phyloP scores from a whole-genome alignment of 2,797 vertebrate species.

The Schizothorax lantsangensis region DNA sequence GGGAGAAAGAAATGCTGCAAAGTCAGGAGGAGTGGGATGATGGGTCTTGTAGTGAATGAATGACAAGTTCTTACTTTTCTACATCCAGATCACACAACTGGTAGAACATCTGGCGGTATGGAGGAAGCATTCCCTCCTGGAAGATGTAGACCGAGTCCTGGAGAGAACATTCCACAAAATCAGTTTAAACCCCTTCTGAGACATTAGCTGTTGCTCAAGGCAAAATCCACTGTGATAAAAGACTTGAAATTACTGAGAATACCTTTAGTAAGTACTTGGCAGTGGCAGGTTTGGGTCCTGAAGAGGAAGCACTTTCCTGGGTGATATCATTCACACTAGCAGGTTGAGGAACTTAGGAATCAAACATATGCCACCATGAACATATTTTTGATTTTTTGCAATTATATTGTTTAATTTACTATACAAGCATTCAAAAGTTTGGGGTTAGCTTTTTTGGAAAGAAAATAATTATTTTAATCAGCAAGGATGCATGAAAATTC shows the following conservation, averaged over 20 bases:
- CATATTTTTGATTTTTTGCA: not conserved
- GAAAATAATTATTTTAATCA: not conserved
- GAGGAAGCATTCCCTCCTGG: constrained; percentile 90
- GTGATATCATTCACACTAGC: constrained; percentile 86
- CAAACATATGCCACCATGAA: not conserved
- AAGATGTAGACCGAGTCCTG: constrained; percentile 93
- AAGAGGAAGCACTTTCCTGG: constrained; percentile 75
- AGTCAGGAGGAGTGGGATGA: not conserved
- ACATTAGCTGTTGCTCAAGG: not conserved
- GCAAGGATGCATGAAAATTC: not conserved
- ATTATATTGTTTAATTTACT: not conserved
- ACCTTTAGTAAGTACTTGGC: constrained; percentile 90
- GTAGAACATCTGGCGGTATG: constrained; percentile 98
- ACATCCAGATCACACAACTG: constrained; percentile 95
- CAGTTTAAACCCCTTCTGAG: not conserved
- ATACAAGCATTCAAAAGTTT: not conserved
- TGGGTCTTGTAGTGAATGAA: not conserved
- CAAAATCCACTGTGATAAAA: not conserved
- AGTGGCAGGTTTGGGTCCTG: constrained; percentile 68
- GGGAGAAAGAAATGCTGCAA: not conserved
- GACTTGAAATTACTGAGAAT: constrained; percentile 20
- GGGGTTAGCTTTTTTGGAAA: not conserved
- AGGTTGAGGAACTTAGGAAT: constrained; percentile 80
- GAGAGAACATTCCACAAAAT: not conserved
- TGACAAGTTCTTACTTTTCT: constrained; percentile 79